Evolutionary conservation across 2,888 invertebrate species (phyloP), one percentile per base, ranked within the genome.

Genomic region (Pheosia tremula): DNA sequence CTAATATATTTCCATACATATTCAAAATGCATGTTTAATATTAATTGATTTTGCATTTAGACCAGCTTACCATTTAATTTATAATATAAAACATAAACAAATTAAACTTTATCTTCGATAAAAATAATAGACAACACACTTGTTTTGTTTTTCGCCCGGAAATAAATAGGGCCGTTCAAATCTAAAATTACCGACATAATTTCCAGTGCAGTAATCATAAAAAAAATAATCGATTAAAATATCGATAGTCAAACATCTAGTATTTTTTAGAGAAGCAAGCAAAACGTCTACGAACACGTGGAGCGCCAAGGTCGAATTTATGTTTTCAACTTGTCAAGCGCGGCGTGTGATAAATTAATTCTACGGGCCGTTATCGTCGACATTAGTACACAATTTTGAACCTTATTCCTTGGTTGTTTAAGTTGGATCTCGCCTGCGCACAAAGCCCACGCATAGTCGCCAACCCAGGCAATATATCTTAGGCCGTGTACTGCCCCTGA

Each of bases 261-360:
- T 59, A 58, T 62, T 59, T 52, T 64, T 65, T 60, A 71, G 78
- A 71, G 78, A 76, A 74, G 71, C 71, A 78, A 82, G 79, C 82
- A 78, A 82, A 85, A 81, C 84, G 82, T 84, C 85, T 86, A 81
- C 82, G 83, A 89, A 91, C 93, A 94, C 93, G 93, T 94, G 93
- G 92, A 88, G 89, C 87, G 86, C 86, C 93, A 93, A 93, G 93
- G 93, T 93, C 93, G 92, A 94, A 93, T 93, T 93, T 93, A 93
- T 94, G 93, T 94, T 94, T 94, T 94, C 93, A 93, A 93, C 93
- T 94, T 94, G 93, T 94, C 93, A 94, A 94, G 93, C 91, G 86
- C 91, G 93, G 90, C 93, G 92, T 91, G 93, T 93, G 92, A 94
- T 94, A 94, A 94, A 94, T 94, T 94, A 94, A 93, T 93, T 92